A percentile compares a stretch with the other conserved stretches of the same genome.
Conservation (phyloP, 2,797 vertebrate species). For the Cryptoprocta ferox region DNA sequence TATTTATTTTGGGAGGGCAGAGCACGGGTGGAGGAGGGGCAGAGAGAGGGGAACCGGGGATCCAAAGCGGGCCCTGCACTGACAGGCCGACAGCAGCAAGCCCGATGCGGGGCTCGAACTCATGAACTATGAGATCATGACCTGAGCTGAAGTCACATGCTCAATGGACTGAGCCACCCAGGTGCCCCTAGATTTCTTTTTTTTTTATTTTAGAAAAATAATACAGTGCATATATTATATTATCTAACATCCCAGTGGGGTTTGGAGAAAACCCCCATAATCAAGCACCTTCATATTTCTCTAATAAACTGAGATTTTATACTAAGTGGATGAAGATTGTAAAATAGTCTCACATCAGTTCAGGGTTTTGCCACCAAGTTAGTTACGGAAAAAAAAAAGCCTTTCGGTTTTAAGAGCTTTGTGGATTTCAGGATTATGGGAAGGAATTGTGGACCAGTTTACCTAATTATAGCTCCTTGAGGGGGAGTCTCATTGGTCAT, state of each 20-base stretch:
- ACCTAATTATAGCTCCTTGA: constrained; percentile 26
- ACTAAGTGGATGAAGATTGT: constrained; percentile 32
- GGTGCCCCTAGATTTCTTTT: background rate
- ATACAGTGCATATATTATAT: background rate
- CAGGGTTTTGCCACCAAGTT: constrained; percentile 48
- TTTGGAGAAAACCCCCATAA: constrained; percentile 8
- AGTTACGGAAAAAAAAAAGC: background rate
- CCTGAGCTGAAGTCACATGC: too few species aligned
- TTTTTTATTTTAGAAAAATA: constrained; percentile 46
- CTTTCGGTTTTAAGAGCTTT: constrained; percentile 55
- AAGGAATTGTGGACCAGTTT: background rate
- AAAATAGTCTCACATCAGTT: constrained; percentile 3
- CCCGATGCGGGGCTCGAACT: too few species aligned
- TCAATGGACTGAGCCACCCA: too few species aligned
- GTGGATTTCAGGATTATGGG: constrained; percentile 36
- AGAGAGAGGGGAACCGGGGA: too few species aligned
- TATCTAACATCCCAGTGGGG: background rate
- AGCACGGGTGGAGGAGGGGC: too few species aligned
- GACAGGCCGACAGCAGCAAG: too few species aligned
- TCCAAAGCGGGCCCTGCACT: too few species aligned
- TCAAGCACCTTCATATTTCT: constrained; percentile 17
- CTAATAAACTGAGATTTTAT: constrained; percentile 46
- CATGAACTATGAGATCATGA: too few species aligned
- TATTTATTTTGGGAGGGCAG: too few species aligned
- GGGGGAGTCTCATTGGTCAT: background rate